These are phyloP conservation scores for Liparis tanakae DNA, from an alignment of 2,797 vertebrate genomes.

Conservation along the genomic window DNA sequence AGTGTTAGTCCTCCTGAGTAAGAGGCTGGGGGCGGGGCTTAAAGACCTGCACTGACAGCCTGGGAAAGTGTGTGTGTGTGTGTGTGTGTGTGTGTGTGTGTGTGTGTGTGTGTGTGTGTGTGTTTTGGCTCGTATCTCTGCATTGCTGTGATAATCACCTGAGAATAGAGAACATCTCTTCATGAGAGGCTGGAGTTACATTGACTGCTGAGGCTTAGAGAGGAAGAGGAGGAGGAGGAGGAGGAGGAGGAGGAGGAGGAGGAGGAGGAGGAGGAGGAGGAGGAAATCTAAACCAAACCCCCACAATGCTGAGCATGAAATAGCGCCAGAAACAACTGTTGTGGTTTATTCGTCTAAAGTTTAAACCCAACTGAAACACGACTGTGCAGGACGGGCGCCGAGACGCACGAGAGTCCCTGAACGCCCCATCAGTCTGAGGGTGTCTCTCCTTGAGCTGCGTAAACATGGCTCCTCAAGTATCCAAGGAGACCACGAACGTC, in stretches of 20 bases:
- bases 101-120: constrained; percentile 30
- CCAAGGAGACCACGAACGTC: not conserved
- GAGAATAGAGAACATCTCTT: constrained; percentile 67
- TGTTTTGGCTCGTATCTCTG: constrained; percentile 29
- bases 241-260: not conserved
- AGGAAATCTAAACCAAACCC: too few relatives aligned
- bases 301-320: too few relatives aligned
- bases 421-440: constrained; percentile 9
- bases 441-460: constrained; percentile 19
- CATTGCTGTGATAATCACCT: constrained; percentile 59
- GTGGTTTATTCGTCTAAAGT: too few relatives aligned
- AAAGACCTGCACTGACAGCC: constrained; percentile 29
- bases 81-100: constrained; percentile 31
- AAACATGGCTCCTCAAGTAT: constrained; percentile 41
- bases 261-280: too few relatives aligned
- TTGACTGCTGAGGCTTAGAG: constrained; percentile 33
- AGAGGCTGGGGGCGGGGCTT: constrained; percentile 70
- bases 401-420: constrained; percentile 19
- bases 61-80: constrained; percentile 38
- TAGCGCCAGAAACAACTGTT: too few relatives aligned
- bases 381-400: not conserved
- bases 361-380: too few relatives aligned
- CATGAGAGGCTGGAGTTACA: constrained; percentile 49
- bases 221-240: constrained; percentile 1
- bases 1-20: constrained; percentile 62